Evolutionary conservation across 2,113 vertebrate species (phyloP).

Genomic region (Orthonyx spaldingii): DNA sequence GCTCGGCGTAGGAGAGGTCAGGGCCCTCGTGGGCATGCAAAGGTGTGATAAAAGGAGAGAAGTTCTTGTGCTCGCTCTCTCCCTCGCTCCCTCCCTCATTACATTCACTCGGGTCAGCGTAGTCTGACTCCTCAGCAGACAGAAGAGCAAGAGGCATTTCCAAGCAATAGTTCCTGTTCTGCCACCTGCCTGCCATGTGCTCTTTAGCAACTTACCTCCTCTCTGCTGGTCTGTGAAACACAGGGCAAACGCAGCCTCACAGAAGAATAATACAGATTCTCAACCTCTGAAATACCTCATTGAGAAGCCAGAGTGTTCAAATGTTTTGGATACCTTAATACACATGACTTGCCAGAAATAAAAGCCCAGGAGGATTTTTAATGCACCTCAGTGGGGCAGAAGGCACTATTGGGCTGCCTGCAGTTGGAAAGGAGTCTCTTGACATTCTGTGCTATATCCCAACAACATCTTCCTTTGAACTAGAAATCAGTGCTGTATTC

Average conservation of each 20-base stretch:
- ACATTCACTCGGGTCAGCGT: background rate
- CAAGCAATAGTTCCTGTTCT: background rate
- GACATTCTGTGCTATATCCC: background rate
- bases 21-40: conserved; percentile 12
- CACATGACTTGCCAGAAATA: background rate
- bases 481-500: background rate
- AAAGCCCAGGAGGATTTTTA: background rate
- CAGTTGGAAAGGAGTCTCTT: background rate
- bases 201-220: background rate
- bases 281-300: background rate
- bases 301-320: background rate
- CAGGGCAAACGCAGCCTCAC: background rate
- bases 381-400: background rate
- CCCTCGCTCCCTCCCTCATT: conserved; percentile 35
- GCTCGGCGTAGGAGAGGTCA: conserved; percentile 10
- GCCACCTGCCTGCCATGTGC: conserved; percentile 22
- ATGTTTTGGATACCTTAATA: background rate
- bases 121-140: conserved; percentile 32
- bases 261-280: background rate
- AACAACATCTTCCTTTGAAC: background rate
- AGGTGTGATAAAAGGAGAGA: conserved; percentile 62
- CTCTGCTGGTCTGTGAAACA: background rate
- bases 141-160: conserved; percentile 36
- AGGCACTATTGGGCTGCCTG: background rate
- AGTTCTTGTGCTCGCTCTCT: conserved; percentile 31